Percentiles rank a stretch among this genome's conserved stretches.
Conservation (phyloP, 1,140 invertebrate species). For the Lordiphosa mommai region DNA sequence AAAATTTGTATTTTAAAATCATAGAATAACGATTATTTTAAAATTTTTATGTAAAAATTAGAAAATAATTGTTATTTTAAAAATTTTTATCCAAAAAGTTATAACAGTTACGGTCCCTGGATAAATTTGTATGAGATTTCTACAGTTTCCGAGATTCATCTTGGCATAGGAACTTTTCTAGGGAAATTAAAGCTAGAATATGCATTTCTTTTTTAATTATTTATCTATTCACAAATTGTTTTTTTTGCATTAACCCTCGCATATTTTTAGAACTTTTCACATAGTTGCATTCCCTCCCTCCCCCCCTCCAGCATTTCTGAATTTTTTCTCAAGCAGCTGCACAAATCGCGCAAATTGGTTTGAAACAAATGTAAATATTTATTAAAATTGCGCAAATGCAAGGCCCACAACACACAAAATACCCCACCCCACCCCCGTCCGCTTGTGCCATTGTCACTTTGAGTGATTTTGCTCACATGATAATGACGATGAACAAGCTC, state of each 20-base stretch:
- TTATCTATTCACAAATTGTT: too few relatives aligned
- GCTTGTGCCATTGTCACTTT: neutral
- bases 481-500: conserved; percentile 34
- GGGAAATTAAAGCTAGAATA: too few relatives aligned
- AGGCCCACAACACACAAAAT: conserved; percentile 15
- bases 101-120: too few relatives aligned
- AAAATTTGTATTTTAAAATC: too few relatives aligned
- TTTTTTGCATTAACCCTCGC: conserved; percentile 12
- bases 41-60: too few relatives aligned
- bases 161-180: too few relatives aligned
- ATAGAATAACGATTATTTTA: too few relatives aligned
- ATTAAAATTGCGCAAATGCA: conserved; percentile 71
- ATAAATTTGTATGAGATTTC: too few relatives aligned
- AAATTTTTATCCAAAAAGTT: too few relatives aligned
- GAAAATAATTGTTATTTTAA: too few relatives aligned
- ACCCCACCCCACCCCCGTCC: neutral
- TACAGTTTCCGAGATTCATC: too few relatives aligned
- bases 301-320: neutral
- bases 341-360: conserved; percentile 73
- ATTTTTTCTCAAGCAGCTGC: conserved; percentile 53
- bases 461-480: conserved; percentile 6
- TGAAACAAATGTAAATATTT: conserved; percentile 75
- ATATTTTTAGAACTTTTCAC: conserved; percentile 22
- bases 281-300: conserved; percentile 14
- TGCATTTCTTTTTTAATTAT: too few relatives aligned